A percentile compares a stretch with the other conserved stretches of the same genome.
Conservation (phyloP, 2,888 invertebrate species). For the Caradrina kadenii region DNA sequence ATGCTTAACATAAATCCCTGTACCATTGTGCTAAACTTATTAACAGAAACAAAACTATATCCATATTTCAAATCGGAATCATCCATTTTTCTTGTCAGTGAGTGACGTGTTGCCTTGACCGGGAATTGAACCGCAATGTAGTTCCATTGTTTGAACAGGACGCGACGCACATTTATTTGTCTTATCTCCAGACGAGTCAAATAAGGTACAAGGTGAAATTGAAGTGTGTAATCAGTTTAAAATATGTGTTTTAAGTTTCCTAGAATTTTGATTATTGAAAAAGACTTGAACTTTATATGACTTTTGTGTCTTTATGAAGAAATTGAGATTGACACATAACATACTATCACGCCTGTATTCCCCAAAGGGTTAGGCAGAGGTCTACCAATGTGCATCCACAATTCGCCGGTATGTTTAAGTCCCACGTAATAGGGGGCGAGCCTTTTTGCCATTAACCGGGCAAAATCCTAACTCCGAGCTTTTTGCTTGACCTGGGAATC, state of each 20-base stretch:
- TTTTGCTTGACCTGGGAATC: no score
- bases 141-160: slow-evolving; percentile 62
- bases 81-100: slow-evolving; percentile 58
- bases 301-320: no score
- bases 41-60: slow-evolving; percentile 42
- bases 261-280: not conserved
- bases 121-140: slow-evolving; percentile 62
- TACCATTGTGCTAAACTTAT: slow-evolving; percentile 42
- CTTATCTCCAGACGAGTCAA: slow-evolving; percentile 51
- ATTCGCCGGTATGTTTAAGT: no score
- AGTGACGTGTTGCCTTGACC: slow-evolving; percentile 66
- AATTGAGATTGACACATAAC: no score
- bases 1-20: slow-evolving; percentile 43
- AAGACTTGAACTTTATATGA: not conserved
- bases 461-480: no score
- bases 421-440: no score
- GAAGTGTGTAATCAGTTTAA: slow-evolving; percentile 1
- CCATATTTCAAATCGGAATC: slow-evolving; percentile 57
- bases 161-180: slow-evolving; percentile 55
- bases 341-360: no score
- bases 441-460: no score
- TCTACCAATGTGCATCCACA: no score
- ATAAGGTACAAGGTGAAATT: slow-evolving; percentile 54
- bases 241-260: not conserved
- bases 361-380: no score